Conservation (phyloP, 2,888 invertebrate species). For the Hipparchia sbordonii region DNA sequence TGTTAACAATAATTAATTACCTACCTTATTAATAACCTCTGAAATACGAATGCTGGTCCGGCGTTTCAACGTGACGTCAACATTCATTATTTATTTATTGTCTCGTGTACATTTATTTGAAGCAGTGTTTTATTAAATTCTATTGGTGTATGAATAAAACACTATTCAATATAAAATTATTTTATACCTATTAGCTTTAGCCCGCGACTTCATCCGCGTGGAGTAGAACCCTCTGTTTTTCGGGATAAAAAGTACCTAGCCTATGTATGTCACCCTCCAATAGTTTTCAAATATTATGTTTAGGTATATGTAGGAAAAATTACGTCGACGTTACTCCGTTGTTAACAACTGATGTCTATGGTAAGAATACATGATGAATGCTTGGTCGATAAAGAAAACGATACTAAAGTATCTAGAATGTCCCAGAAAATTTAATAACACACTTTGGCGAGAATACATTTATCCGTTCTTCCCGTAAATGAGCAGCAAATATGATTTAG, state of each 20-base stretch:
- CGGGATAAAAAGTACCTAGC: too few relatives aligned
- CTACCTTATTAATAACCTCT: conserved; percentile 21
- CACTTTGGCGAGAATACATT: conserved; percentile 29
- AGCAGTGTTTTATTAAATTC: not conserved
- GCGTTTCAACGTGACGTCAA: conserved; percentile 3
- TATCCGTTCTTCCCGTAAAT: conserved; percentile 26
- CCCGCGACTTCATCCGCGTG: too few relatives aligned
- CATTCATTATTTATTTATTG: conserved; percentile 12
- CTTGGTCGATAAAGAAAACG: conserved; percentile 3
- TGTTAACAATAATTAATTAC: conserved; percentile 24
- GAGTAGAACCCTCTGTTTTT: too few relatives aligned
- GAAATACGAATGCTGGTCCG: conserved; percentile 11
- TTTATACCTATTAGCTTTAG: too few relatives aligned
- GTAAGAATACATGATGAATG: not conserved
- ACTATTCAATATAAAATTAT: too few relatives aligned
- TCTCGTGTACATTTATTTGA: not conserved
- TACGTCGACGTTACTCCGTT: too few relatives aligned
- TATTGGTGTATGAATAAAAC: not conserved
- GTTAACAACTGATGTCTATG: not conserved
- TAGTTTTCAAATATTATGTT: too few relatives aligned
- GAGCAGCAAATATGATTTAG: conserved; percentile 36
- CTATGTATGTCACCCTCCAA: too few relatives aligned
- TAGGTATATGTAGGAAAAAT: too few relatives aligned
- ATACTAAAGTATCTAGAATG: conserved; percentile 16
- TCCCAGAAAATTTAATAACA: conserved; percentile 27